Percentiles rank a stretch among this genome's conserved stretches.
Evolutionary conservation across 2,797 vertebrate species (phyloP).

Genomic region (Micrastur ruficollis): DNA sequence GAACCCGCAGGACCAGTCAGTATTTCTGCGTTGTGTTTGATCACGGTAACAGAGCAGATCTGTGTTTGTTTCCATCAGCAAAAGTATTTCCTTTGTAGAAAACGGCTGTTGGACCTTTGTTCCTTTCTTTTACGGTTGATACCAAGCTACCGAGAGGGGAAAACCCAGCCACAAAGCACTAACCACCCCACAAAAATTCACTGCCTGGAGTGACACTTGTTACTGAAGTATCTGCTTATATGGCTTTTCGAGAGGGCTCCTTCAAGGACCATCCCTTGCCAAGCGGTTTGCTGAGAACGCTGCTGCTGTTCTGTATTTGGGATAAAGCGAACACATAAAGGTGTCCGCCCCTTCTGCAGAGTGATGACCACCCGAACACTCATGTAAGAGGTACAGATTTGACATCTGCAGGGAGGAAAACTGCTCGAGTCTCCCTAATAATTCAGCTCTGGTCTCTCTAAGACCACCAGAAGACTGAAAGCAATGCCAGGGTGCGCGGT

Average conservation of each 20-base stretch:
- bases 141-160: background rate
- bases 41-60: background rate
- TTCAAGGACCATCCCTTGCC: background rate
- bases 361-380: background rate
- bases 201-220: background rate
- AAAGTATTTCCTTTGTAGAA: background rate
- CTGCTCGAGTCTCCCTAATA: background rate
- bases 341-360: background rate
- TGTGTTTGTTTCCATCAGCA: background rate
- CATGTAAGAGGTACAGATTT: background rate
- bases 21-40: background rate
- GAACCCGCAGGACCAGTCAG: background rate
- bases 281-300: background rate
- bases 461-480: background rate
- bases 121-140: background rate
- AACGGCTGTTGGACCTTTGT: background rate
- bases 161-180: background rate
- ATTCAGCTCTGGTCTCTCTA: background rate
- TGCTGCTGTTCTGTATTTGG: background rate
- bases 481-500: background rate
- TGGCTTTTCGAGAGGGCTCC: background rate
- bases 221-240: background rate
- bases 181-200: background rate
- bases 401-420: background rate
- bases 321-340: accelerated